Evolutionary conservation across 2,888 invertebrate genomes (phyloP).

Genomic region (Tribolium freemani): DNA sequence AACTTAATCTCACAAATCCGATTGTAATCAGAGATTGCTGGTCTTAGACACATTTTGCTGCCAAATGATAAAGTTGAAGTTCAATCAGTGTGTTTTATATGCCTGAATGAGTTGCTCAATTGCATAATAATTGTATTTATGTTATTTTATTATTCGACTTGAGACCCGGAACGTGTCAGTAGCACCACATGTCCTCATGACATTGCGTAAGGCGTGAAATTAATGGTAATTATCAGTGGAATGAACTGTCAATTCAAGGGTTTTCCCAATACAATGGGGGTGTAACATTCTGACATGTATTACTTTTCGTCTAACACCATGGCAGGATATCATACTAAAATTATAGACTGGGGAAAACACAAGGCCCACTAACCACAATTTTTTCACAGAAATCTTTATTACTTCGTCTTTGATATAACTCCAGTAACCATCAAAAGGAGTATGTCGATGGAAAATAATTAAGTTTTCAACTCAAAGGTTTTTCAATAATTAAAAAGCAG

Average conservation of each 20-base stretch:
- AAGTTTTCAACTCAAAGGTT: conserved; percentile 62
- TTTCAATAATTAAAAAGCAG: conserved; percentile 67
- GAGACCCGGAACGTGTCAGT: conserved; percentile 45
- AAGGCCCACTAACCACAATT: conserved; percentile 7
- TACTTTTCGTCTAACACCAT: conserved; percentile 52
- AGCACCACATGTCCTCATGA: conserved; percentile 55
- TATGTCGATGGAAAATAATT: conserved; percentile 50
- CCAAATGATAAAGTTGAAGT: conserved; percentile 22
- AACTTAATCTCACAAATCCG: conserved; percentile 42
- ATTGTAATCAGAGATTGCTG: conserved; percentile 32
- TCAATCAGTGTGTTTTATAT: neutral
- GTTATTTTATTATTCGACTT: conserved; percentile 35
- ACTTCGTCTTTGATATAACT: conserved; percentile 18
- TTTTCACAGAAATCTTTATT: conserved; percentile 15
- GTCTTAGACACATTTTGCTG: conserved; percentile 5
- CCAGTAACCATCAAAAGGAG: conserved; percentile 12
- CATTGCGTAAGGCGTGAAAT: conserved; percentile 65
- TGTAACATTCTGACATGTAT: conserved; percentile 63
- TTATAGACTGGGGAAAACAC: conserved; percentile 21
- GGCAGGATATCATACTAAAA: conserved; percentile 33
- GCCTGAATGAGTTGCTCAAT: conserved; percentile 18
- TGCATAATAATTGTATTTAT: conserved; percentile 30
- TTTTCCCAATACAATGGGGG: conserved; percentile 62
- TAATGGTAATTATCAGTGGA: conserved; percentile 66
- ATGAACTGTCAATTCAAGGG: conserved; percentile 67